Evolutionary conservation across 2,888 invertebrate species (phyloP).

Genomic region (Mythimna pallens): DNA sequence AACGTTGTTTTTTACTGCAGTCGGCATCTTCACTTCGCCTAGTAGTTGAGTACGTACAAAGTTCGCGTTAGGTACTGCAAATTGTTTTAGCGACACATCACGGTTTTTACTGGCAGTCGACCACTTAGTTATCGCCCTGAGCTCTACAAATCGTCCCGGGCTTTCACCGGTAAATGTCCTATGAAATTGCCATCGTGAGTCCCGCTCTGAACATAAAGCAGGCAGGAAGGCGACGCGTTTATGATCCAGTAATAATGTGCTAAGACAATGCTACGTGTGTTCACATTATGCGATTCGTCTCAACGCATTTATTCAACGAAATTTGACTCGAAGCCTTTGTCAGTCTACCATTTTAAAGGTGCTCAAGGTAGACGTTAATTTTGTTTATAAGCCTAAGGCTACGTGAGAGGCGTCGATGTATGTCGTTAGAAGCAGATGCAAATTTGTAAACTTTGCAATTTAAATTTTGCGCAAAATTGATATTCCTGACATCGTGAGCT

Average conservation of each 20-base stretch:
- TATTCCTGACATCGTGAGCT: conserved; percentile 62
- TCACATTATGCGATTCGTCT: conserved; percentile 48
- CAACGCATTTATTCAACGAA: conserved; percentile 44
- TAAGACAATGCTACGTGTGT: conserved; percentile 74
- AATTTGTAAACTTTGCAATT: conserved; percentile 71
- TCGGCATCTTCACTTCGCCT: conserved; percentile 25
- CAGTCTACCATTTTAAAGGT: conserved; percentile 62
- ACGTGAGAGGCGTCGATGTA: conserved; percentile 69
- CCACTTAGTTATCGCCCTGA: conserved; percentile 80
- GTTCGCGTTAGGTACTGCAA: conserved; percentile 50
- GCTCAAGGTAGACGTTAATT: conserved; percentile 70
- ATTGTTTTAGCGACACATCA: conserved; percentile 76
- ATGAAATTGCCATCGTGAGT: conserved; percentile 88
- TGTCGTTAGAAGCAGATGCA: conserved; percentile 70
- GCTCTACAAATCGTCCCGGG: conserved; percentile 81
- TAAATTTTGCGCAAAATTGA: conserved; percentile 66
- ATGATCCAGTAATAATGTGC: conserved; percentile 83
- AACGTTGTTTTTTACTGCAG: neutral
- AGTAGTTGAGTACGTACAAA: conserved; percentile 38
- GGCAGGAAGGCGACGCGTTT: conserved; percentile 81
- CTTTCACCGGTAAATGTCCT: conserved; percentile 84
- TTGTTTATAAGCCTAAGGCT: conserved; percentile 70
- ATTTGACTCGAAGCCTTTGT: conserved; percentile 42
- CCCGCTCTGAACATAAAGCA: conserved; percentile 85
- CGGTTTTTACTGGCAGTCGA: conserved; percentile 71